Evolutionary conservation across 2,888 invertebrate species (phyloP), one percentile per base, ranked within the genome.

Genomic region (Tortricodes alternella): DNA sequence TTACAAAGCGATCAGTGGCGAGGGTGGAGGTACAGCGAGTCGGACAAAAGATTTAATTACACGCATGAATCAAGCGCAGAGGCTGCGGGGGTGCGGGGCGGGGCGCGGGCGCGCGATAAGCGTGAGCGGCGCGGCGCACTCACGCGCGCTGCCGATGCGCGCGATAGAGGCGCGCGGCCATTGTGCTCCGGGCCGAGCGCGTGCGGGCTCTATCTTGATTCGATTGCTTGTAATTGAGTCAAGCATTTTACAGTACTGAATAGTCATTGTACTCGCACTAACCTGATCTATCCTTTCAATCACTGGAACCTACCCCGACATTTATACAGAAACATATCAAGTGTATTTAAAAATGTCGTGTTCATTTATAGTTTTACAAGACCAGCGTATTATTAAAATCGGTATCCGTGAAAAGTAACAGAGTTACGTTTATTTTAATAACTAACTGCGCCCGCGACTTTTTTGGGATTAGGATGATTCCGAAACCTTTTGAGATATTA

Each of bases 21-120:
- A 77, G 81, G 81, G 78, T 78, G 74, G 76, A 65, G 74, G 67
- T 73, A 71, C 68, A 71, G 70, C 68, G 76, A 74, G 74, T 72
- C 79, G 81, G 78, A 89, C 88, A 88, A 90, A 85, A 89, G 89
- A 89, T 87, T 88, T 89, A 89, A 90, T 90, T 90, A 89, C 83
- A 89, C 89, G 89, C 88, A 87, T 89, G 89, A 87, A 89, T 88
- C 87, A 87, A 88, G 83, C 80, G 74, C 73, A 67, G 67, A 74
- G 71, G 74, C 73, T 61, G 71, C 66, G 73, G 67, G n/a, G 71
- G 62, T 59, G 67, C 51, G 57, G 66, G 53, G 63, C 63, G 65
- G 58, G 68, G 61, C 65, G 69, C 65, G 74, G 67, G 67, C 73
- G 74, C 70, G 71, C 71, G 80, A 78, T 82, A 81, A 76, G 73